These are phyloP conservation scores for Cephus sareptanus DNA, from an alignment of 2,888 invertebrate species.

Conservation along the genomic window DNA sequence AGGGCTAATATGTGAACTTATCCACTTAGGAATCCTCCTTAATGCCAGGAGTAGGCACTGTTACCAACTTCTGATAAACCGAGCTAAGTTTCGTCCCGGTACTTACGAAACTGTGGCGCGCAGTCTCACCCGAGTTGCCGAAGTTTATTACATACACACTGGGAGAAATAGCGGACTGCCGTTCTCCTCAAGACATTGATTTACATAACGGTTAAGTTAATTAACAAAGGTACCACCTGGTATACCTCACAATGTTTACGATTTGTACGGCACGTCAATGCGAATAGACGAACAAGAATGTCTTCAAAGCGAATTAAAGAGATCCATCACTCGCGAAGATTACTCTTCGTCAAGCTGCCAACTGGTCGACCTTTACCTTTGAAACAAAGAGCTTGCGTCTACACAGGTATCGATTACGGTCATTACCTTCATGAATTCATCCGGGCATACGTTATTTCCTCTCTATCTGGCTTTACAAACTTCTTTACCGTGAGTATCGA, in stretches of 20 bases:
- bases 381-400: neutral
- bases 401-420: neutral
- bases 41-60: conserved; percentile 44
- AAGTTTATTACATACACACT: conserved; percentile 33
- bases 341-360: neutral
- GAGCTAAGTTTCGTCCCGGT: conserved; percentile 40
- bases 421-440: neutral
- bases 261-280: neutral
- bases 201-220: conserved; percentile 50
- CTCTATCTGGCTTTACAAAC: neutral
- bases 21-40: conserved; percentile 59
- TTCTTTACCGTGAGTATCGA: too few species aligned
- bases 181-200: conserved; percentile 35
- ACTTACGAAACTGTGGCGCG: conserved; percentile 34
- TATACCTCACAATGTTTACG: neutral
- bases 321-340: neutral
- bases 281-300: neutral
- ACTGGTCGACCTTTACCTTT: neutral
- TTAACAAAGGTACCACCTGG: conserved; percentile 22
- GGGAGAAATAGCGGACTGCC: conserved; percentile 26
- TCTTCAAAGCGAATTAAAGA: neutral
- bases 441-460: neutral
- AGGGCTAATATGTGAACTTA: conserved; percentile 57
- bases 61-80: conserved; percentile 49
- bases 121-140: conserved; percentile 26